Evolutionary conservation across 2,797 vertebrate genomes (phyloP).

Genomic region (Girardinus metallicus): DNA sequence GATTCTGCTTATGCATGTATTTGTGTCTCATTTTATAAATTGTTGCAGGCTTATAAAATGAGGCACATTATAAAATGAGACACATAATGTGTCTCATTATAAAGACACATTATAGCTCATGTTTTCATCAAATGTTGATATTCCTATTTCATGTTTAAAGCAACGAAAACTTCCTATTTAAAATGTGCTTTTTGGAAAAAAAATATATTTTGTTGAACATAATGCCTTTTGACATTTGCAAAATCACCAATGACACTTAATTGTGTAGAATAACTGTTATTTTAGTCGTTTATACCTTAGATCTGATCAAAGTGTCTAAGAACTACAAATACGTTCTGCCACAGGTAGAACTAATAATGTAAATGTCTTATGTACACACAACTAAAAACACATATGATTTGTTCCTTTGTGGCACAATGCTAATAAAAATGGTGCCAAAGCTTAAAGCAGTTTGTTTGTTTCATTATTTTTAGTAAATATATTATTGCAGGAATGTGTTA

Average conservation of each 20-base stretch:
- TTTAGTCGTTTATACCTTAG: neutral
- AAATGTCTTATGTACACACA: neutral
- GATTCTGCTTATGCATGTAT: neutral
- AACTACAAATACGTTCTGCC: neutral
- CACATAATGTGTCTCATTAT: too few species aligned
- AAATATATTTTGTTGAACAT: neutral
- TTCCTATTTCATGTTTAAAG: neutral
- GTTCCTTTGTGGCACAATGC: neutral
- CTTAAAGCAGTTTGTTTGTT: neutral
- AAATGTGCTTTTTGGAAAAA: neutral
- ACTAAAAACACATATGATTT: neutral
- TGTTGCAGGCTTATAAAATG: neutral
- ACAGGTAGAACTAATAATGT: neutral
- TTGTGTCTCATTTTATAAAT: conserved; percentile 5
- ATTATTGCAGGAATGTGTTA: neutral
- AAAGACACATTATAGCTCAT: neutral
- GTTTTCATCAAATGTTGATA: neutral
- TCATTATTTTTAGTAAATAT: neutral
- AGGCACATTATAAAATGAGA: too few species aligned
- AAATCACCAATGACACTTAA: neutral
- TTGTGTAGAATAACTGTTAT: neutral
- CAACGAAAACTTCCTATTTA: neutral
- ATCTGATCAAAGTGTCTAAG: neutral
- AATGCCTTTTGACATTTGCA: neutral
- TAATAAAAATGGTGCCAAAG: neutral